These are phyloP conservation scores for Drosophila melanocephala DNA, from an alignment of 2,888 invertebrate species.

Conservation along the genomic window DNA sequence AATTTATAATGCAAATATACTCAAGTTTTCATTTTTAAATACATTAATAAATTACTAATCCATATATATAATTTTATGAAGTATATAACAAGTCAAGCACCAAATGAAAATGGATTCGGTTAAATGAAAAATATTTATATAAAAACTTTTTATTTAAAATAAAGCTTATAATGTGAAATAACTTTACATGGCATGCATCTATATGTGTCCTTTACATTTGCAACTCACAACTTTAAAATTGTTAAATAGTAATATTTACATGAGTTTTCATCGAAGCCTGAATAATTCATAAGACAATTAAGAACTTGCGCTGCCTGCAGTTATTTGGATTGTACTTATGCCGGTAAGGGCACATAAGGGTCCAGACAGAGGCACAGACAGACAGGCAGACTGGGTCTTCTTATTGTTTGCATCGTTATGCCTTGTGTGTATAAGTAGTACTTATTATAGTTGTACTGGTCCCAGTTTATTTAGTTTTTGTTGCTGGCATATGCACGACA, in stretches of 20 bases:
- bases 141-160: neutral
- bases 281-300: slow-evolving; percentile 21
- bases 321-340: slow-evolving; percentile 23
- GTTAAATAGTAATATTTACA: neutral
- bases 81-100: neutral
- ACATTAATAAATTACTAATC: neutral
- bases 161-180: neutral
- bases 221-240: neutral
- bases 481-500: slow-evolving; percentile 55
- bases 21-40: neutral
- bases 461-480: slow-evolving; percentile 32
- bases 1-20: neutral
- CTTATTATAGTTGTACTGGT: slow-evolving; percentile 25
- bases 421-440: slow-evolving; percentile 6
- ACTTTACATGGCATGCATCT: neutral
- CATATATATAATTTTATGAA: neutral
- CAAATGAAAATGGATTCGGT: neutral
- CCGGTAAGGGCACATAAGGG: slow-evolving; percentile 20
- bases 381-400: neutral
- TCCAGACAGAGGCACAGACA: neutral
- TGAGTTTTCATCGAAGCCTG: neutral
- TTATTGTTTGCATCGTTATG: slow-evolving; percentile 13
- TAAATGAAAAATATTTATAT: neutral
- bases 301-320: slow-evolving; percentile 15
- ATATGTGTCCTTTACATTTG: neutral